A percentile compares a stretch with the other conserved stretches of the same genome.
Evolutionary conservation across 2,888 invertebrate species (phyloP).

Genomic region (Harpagoxenus sublaevis): DNA sequence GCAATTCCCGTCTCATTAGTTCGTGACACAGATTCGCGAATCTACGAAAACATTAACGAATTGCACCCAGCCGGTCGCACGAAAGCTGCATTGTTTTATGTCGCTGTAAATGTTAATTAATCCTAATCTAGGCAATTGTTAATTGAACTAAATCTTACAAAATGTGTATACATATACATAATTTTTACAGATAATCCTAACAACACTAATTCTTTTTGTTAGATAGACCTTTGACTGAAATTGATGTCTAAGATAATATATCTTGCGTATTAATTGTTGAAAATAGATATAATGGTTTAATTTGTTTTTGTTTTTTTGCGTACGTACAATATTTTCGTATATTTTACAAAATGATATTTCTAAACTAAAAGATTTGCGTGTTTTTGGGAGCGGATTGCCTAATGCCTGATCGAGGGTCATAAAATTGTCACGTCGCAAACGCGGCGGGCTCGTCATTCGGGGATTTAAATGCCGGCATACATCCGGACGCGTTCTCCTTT

Average conservation of each 20-base stretch:
- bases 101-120: neutral
- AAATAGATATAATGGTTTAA: neutral
- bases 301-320: neutral
- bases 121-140: neutral
- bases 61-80: neutral
- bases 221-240: neutral
- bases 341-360: neutral
- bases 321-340: neutral
- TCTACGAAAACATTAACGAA: neutral
- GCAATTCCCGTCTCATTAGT: neutral
- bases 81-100: neutral
- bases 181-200: neutral
- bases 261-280: neutral
- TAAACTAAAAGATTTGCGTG: neutral
- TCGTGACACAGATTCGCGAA: neutral
- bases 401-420: neutral
- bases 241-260: neutral
- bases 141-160: neutral
- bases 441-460: neutral
- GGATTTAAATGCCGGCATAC: conserved; percentile 6
- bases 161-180: neutral
- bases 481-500: conserved; percentile 22
- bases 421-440: neutral
- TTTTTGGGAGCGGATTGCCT: neutral
- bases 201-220: neutral